A percentile compares a stretch with the other conserved stretches of the same genome.
Conservation (phyloP, 1,140 invertebrate genomes). For the Branchinecta lynchi region DNA sequence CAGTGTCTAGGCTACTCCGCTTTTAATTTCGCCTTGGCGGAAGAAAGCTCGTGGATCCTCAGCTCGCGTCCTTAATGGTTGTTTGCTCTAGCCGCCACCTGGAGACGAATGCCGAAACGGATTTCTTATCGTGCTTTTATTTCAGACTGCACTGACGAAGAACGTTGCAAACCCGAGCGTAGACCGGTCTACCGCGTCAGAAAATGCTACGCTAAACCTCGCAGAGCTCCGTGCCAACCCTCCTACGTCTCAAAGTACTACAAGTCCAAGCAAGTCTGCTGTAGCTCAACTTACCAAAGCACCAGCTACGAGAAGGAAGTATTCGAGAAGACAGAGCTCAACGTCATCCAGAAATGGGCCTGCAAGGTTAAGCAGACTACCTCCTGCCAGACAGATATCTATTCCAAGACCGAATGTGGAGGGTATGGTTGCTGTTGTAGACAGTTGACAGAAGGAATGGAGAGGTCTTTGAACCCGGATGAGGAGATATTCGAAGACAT, state of each 20-base stretch:
- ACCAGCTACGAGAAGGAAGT: neutral
- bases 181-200: neutral
- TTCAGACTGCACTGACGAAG: neutral
- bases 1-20: no score
- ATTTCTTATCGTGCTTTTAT: neutral
- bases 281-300: neutral
- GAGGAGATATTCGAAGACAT: neutral
- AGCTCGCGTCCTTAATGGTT: no score
- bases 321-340: neutral
- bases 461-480: neutral
- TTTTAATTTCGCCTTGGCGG: no score
- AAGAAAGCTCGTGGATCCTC: no score
- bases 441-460: neutral
- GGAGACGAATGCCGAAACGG: no score
- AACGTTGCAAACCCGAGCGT: neutral
- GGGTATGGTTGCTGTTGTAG: neutral
- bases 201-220: neutral
- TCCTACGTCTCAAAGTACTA: neutral
- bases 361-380: neutral
- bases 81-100: no score
- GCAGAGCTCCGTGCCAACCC: neutral
- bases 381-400: neutral
- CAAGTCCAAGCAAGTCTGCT: neutral
- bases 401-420: neutral
- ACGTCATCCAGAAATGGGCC: neutral